These are phyloP conservation scores for Pentalonia nigronervosa DNA, from an alignment of 1,140 invertebrate genomes.

Conservation along the genomic window DNA sequence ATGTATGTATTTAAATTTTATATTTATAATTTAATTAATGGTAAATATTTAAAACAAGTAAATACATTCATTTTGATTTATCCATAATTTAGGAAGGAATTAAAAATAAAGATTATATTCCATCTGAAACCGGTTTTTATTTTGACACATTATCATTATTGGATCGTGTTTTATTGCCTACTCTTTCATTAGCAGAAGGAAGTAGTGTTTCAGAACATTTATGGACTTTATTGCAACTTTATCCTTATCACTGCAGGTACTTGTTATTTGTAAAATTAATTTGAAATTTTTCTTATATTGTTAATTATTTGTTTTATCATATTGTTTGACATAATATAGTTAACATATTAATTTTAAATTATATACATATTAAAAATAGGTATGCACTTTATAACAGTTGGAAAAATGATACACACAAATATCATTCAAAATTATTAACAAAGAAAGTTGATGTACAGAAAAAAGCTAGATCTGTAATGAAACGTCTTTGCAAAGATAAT, in stretches of 20 bases:
- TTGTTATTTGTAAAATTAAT: constrained; percentile 42
- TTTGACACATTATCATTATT: constrained; percentile 85
- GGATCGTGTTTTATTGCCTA: constrained; percentile 87
- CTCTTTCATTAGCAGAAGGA: constrained; percentile 88
- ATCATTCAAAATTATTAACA: constrained; percentile 83
- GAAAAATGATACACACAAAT: constrained; percentile 87
- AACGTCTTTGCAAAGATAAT: constrained; percentile 97
- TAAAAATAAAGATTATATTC: constrained; percentile 60
- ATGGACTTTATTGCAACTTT: constrained; percentile 89
- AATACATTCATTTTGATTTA: constrained; percentile 1
- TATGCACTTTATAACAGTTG: constrained; percentile 92
- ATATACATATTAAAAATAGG: constrained; percentile 65
- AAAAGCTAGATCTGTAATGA: constrained; percentile 89
- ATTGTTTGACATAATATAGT: neutral
- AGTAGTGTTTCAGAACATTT: constrained; percentile 96
- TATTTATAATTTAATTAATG: neutral
- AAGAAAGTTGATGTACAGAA: constrained; percentile 86
- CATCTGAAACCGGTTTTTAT: constrained; percentile 69
- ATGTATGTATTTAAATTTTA: constrained; percentile 24
- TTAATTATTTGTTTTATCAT: neutral
- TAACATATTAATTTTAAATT: constrained; percentile 35
- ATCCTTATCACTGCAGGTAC: constrained; percentile 89
- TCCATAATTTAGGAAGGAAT: constrained; percentile 58
- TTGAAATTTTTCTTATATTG: neutral
- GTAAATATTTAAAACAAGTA: neutral